phyloP scores from a whole-genome alignment of 2,797 vertebrate genomes.

The Hybognathus amarus region DNA sequence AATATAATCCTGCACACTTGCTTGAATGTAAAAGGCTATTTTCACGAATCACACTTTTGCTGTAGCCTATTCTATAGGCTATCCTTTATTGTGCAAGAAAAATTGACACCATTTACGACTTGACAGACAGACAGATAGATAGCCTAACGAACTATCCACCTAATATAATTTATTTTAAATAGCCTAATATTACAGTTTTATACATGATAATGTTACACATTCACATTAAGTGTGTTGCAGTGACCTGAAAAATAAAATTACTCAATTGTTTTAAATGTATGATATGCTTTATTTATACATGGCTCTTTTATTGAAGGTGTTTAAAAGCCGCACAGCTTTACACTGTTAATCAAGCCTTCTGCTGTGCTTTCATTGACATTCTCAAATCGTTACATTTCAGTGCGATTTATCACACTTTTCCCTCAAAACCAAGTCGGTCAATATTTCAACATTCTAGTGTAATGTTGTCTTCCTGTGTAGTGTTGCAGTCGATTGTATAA shows the following conservation, averaged over 20 bases:
- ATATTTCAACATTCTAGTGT: background rate
- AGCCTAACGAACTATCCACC: no score
- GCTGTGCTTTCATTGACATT: background rate
- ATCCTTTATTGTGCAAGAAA: background rate
- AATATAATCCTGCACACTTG: background rate
- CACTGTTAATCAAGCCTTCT: conserved; percentile 1
- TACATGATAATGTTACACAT: background rate
- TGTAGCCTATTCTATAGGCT: background rate
- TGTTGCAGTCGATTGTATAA: background rate
- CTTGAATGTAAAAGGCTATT: background rate
- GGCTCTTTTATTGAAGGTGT: background rate
- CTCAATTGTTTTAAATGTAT: no score
- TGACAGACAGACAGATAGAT: background rate
- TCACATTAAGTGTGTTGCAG: background rate
- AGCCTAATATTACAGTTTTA: background rate
- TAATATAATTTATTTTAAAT: background rate
- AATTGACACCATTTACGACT: background rate
- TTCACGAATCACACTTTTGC: background rate
- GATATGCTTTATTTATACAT: background rate
- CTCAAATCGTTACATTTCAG: background rate
- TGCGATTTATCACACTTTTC: background rate
- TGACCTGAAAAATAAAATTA: background rate
- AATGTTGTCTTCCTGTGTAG: background rate
- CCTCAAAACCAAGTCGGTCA: background rate
- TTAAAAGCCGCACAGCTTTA: background rate